phyloP scores from a whole-genome alignment of 2,888 invertebrate species.

The Sabatieria punctata region DNA sequence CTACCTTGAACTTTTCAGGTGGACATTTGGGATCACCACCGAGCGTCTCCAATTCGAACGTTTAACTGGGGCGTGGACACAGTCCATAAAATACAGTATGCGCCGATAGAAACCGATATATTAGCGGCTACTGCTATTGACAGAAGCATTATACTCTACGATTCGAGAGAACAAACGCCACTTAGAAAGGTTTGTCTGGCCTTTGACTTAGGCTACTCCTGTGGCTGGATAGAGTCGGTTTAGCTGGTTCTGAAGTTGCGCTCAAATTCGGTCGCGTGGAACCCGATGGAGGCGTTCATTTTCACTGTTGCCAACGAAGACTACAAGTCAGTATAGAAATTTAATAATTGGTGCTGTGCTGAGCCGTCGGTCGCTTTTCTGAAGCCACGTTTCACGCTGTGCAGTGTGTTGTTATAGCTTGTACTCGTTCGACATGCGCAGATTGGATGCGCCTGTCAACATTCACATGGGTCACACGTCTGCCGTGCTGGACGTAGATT shows the following conservation, averaged over 20 bases:
- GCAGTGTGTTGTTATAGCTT: constrained; percentile 46
- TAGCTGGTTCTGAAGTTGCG: constrained; percentile 59
- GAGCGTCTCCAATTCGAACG: constrained; percentile 29
- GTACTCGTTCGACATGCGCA: constrained; percentile 86
- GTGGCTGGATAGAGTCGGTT: too few relatives aligned
- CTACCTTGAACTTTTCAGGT: too few relatives aligned
- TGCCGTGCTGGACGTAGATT: constrained; percentile 86
- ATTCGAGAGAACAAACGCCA: constrained; percentile 70
- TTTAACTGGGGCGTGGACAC: constrained; percentile 44
- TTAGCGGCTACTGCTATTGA: constrained; percentile 51
- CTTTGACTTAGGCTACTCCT: too few relatives aligned
- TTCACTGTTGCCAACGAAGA: constrained; percentile 96
- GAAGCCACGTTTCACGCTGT: neutral
- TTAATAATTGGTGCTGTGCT: neutral
- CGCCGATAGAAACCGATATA: constrained; percentile 50
- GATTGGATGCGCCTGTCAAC: constrained; percentile 58
- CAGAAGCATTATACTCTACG: constrained; percentile 70
- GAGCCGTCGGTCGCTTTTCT: neutral
- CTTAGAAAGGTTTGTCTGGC: constrained; percentile 66
- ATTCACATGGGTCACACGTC: constrained; percentile 84
- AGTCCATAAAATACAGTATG: constrained; percentile 68
- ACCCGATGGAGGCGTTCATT: constrained; percentile 93
- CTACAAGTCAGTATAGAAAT: constrained; percentile 57
- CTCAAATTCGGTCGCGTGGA: constrained; percentile 85
- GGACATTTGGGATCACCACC: constrained; percentile 74